Base-by-base conservation (phyloP, 2,797 vertebrate species). In the Bovichtus diacanthus region DNA sequence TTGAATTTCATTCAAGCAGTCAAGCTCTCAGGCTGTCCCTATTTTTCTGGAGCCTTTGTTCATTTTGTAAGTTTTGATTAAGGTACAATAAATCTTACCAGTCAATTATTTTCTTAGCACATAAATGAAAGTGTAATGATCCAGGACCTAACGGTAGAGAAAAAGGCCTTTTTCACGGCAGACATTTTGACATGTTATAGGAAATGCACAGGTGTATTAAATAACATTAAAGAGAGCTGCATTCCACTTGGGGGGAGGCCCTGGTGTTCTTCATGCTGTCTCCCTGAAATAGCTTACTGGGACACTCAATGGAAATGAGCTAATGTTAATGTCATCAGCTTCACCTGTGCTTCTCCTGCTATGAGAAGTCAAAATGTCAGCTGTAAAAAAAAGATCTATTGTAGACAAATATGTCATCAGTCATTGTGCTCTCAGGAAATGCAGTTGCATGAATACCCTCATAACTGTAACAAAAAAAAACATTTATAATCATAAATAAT, bases 1-100 rank as follows among this genome's bases (percentile, higher is more conserved):
- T 80, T n/a, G n/a, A n/a, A n/a, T n/a, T 82, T 81, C 75, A 85
- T 72, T 85, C 53, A 73, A 68, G 70, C 49, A 39, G 75, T 39
- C 38, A 53, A 76, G 63, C 80, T 73, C 25, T 70, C 51, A 19
- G 27, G 59, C 38, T 23, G 50, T 50, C 9, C 10, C 8, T 46
- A 15, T 72, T 60, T 70, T 58, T 44, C 25, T 5, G 21, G n/a
- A 65, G 58, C 50, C 23, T 76, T 68, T 80, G 54, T 82, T 72
- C 51, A 49, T 29, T 70, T 38, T 63, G 18, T 34, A 13, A 43
- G 47, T 83, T 82, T 77, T 1, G 13, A 74, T 78, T 47, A 51
- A 56, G 34, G 21, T 29, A 9, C 13, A 69, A 63, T 34, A 58
- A 64, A 74, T 66, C 10, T 9, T 31, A 51, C 5, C 4, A 67